Percentiles rank a stretch among this genome's conserved stretches.
These are phyloP conservation scores for Otis tarda DNA, from an alignment of 2,113 vertebrate species.

Conservation along the genomic window DNA sequence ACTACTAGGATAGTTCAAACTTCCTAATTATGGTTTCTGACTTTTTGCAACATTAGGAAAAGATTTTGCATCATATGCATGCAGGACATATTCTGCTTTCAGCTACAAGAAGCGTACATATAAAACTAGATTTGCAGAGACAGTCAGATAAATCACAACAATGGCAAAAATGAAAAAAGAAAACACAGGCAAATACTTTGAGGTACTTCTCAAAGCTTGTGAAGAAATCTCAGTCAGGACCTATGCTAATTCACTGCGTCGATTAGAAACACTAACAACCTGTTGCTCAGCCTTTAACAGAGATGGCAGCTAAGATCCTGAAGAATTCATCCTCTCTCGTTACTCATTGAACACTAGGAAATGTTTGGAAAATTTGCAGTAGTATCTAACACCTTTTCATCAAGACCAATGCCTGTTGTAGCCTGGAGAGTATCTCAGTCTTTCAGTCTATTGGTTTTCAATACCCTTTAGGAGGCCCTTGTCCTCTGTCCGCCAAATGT, in stretches of 20 bases:
- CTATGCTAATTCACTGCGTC: background rate
- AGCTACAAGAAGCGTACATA: accelerated
- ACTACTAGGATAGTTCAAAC: background rate
- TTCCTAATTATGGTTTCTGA: background rate
- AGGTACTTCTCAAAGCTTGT: background rate
- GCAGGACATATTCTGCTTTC: background rate
- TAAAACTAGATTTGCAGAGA: background rate
- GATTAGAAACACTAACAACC: background rate
- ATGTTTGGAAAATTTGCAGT: background rate
- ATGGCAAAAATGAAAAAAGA: background rate
- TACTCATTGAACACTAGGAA: background rate
- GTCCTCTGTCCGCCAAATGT: background rate
- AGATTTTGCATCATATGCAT: background rate
- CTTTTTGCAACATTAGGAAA: background rate
- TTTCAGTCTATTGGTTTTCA: background rate
- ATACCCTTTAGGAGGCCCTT: background rate
- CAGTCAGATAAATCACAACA: background rate
- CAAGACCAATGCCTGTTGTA: background rate
- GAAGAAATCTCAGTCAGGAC: background rate
- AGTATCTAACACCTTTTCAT: background rate
- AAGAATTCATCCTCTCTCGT: background rate
- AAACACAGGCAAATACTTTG: background rate
- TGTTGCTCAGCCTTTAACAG: background rate
- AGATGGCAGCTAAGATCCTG: background rate
- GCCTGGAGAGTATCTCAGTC: background rate